Evolutionary conservation across 1,140 invertebrate genomes (phyloP).

Genomic region (Drosophila orena): DNA sequence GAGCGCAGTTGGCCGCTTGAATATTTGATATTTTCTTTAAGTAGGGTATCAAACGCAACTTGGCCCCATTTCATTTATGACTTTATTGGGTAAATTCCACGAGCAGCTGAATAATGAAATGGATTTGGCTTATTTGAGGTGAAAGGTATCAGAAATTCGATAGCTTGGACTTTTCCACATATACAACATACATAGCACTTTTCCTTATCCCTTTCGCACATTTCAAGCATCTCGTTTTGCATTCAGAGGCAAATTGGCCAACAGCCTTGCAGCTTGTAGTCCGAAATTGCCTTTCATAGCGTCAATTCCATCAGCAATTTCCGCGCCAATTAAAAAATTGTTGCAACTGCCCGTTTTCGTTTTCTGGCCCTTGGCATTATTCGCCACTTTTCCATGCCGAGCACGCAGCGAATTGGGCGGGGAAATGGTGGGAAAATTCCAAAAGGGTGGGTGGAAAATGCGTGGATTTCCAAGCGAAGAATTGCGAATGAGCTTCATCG

Average conservation of each 20-base stretch:
- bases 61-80: not conserved
- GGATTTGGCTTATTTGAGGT: not conserved
- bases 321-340: constrained; percentile 77
- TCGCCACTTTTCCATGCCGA: constrained; percentile 62
- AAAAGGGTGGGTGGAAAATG: constrained; percentile 7
- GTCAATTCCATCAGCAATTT: constrained; percentile 78
- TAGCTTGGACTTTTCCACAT: not conserved
- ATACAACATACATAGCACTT: not conserved
- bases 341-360: constrained; percentile 50
- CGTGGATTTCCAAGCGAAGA: constrained; percentile 8
- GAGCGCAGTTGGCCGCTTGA: constrained; percentile 5
- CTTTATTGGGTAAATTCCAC: not conserved
- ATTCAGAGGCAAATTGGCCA: constrained; percentile 50
- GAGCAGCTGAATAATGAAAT: not conserved
- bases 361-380: constrained; percentile 50
- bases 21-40: constrained; percentile 6
- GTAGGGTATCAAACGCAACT: constrained; percentile 3
- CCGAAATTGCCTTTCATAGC: constrained; percentile 62
- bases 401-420: constrained; percentile 50
- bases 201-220: not conserved
- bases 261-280: constrained; percentile 26
- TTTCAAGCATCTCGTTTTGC: constrained; percentile 17
- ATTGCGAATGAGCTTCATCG: constrained; percentile 17
- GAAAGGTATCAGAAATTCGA: not conserved
- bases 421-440: not conserved